A percentile compares a stretch with the other conserved stretches of the same genome.
These are phyloP conservation scores for Oryzias celebensis DNA, from an alignment of 2,113 vertebrate genomes.

Conservation along the genomic window DNA sequence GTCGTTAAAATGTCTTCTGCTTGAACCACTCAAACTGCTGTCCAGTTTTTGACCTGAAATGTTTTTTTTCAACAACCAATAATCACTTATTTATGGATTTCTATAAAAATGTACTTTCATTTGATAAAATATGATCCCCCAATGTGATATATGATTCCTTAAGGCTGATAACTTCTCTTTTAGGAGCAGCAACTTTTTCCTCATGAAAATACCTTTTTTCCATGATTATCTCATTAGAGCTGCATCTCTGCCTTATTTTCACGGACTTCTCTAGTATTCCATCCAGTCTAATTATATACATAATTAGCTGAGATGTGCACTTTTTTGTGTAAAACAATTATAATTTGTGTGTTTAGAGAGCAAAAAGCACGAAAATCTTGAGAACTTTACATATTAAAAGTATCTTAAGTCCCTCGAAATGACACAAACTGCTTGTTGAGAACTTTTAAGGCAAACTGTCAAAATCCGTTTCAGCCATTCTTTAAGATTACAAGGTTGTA, in stretches of 20 bases:
- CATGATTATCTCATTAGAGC: no score
- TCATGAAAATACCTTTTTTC: no score
- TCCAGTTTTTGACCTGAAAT: background rate
- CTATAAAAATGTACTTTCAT: no score
- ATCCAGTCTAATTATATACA: background rate
- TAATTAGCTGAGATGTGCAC: constrained; percentile 10
- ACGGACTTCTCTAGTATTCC: background rate
- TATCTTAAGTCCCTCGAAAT: background rate
- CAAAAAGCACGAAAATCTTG: background rate
- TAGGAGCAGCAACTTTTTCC: no score
- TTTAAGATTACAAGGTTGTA: no score
- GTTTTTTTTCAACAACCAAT: no score
- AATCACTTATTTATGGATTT: no score
- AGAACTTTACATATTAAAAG: background rate
- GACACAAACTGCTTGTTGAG: background rate
- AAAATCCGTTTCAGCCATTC: no score
- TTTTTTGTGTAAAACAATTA: constrained; percentile 4
- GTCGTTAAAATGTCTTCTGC: constrained; percentile 6
- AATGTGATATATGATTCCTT: no score
- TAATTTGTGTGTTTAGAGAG: background rate
- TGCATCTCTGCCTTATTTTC: background rate
- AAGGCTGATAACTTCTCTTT: no score
- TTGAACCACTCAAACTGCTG: background rate
- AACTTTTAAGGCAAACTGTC: no score
- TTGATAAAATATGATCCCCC: no score